phyloP scores from a whole-genome alignment of 1,140 invertebrate species.

The Hestina assimilis region DNA sequence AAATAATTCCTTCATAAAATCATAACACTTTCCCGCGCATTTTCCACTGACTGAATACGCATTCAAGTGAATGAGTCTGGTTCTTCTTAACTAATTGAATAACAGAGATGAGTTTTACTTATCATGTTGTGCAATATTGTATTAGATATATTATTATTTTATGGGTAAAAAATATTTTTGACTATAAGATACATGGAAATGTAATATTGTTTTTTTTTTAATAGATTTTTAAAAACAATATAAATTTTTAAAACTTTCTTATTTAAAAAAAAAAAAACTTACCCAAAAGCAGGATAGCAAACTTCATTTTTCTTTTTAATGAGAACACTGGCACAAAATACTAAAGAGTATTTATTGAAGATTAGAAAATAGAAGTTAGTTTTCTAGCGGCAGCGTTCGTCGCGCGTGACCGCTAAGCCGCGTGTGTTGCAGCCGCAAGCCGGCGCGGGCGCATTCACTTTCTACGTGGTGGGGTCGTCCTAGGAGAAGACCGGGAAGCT shows the following conservation, averaged over 20 bases:
- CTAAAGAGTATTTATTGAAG: slow-evolving; percentile 22
- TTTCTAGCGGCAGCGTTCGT: slow-evolving; percentile 48
- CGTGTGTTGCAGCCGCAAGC: slow-evolving; percentile 31
- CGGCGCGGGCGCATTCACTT: slow-evolving; percentile 55
- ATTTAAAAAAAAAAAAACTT: slow-evolving; percentile 32
- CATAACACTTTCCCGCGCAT: slow-evolving; percentile 41
- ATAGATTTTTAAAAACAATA: too few relatives aligned
- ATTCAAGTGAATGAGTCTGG: slow-evolving; percentile 22
- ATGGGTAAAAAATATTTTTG: not conserved
- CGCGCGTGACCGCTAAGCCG: slow-evolving; percentile 49
- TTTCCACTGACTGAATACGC: slow-evolving; percentile 35
- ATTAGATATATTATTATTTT: not conserved
- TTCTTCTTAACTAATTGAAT: slow-evolving; percentile 23
- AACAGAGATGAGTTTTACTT: not conserved
- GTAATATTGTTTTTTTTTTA: too few relatives aligned
- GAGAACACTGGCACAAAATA: slow-evolving; percentile 43
- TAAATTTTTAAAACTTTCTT: not conserved
- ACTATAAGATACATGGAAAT: too few relatives aligned
- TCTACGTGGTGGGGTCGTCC: slow-evolving; percentile 55
- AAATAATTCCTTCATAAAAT: slow-evolving; percentile 7
- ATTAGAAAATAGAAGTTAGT: slow-evolving; percentile 32
- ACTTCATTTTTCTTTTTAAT: slow-evolving; percentile 42
- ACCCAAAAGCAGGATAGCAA: slow-evolving; percentile 46
- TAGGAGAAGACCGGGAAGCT: slow-evolving; percentile 43
- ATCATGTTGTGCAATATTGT: not conserved